These are phyloP conservation scores for Helleia helle DNA, from an alignment of 2,888 invertebrate genomes.

Conservation along the genomic window DNA sequence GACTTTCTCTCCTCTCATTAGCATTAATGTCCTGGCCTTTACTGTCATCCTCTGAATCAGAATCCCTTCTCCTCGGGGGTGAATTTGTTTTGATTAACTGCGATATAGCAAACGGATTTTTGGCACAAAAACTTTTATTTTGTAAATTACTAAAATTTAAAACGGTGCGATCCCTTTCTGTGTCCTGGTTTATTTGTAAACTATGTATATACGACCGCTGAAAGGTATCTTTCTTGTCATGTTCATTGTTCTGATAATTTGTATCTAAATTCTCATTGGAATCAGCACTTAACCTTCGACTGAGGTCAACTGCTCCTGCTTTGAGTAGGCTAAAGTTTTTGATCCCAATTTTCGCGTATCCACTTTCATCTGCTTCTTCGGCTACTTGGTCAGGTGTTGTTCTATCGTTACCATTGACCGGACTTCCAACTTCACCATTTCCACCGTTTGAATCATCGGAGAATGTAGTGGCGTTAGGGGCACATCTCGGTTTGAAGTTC, in stretches of 20 bases:
- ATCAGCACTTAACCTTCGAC: conserved; percentile 64
- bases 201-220: conserved; percentile 69
- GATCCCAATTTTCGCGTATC: conserved; percentile 60
- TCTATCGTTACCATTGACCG: conserved; percentile 56
- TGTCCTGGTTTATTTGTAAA: conserved; percentile 52
- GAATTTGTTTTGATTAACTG: conserved; percentile 71
- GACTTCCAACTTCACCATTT: conserved; percentile 43
- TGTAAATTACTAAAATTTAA: conserved; percentile 66
- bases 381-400: conserved; percentile 41
- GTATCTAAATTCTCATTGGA: conserved; percentile 70
- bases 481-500: conserved; percentile 85
- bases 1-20: conserved; percentile 56
- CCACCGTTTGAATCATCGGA: conserved; percentile 66
- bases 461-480: conserved; percentile 70
- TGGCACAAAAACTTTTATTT: conserved; percentile 70
- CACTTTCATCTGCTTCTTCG: conserved; percentile 40
- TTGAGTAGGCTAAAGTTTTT: conserved; percentile 67
- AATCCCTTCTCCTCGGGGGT: conserved; percentile 68
- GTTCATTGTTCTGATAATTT: conserved; percentile 60
- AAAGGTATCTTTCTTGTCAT: conserved; percentile 61
- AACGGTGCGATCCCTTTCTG: conserved; percentile 53
- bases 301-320: conserved; percentile 64
- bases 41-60: conserved; percentile 61
- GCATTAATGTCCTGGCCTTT: conserved; percentile 66
- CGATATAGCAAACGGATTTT: conserved; percentile 72